Evolutionary conservation across 1,140 invertebrate genomes (phyloP), one percentile per base, ranked within the genome.

Genomic region (Physella acuta): DNA sequence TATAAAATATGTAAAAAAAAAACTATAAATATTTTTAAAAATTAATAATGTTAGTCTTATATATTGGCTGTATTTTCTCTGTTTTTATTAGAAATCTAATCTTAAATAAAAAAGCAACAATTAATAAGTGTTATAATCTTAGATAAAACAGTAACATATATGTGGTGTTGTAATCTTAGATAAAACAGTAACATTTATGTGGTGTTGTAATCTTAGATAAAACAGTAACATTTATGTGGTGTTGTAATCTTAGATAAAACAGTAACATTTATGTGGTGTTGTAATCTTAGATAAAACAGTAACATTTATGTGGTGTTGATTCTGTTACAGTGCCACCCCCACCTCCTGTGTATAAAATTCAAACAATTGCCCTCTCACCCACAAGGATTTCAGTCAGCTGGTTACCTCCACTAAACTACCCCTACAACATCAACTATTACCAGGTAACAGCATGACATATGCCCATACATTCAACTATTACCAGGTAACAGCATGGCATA

Each of bases 401-500:
- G 72, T 56, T 59, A 3, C 26, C 51, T 33, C 72, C 72, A 0
- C 26, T 68, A 28, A 63, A 70, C 20, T 73, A 73, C 51, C 62
- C 49, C 44, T 70, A 67, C 59, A 58, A 37, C 30, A 73, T 73
- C 31, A 65, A 55, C 26, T 55, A 55, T 16, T 73, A 73, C 59
- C 56, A 65, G 34, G 64, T 70, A 37, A 58, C n/a, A n/a, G n/a
- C n/a, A n/a, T n/a, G n/a, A n/a, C n/a, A n/a, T 73, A 73, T 51
- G 65, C 49, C 44, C 67, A 67, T 53, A 58, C 39, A 20, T 70
- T 73, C 31, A 65, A 55, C 26, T 55, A 55, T 16, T 73, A 73
- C 59, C 56, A 65, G 34, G 64, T 70, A 37, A 58, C n/a, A n/a
- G n/a, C n/a, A n/a, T n/a, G n/a, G n/a, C n/a, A n/a, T 73, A 73